Conservation (phyloP, 2,113 vertebrate species). For the Heptranchias perlo region DNA sequence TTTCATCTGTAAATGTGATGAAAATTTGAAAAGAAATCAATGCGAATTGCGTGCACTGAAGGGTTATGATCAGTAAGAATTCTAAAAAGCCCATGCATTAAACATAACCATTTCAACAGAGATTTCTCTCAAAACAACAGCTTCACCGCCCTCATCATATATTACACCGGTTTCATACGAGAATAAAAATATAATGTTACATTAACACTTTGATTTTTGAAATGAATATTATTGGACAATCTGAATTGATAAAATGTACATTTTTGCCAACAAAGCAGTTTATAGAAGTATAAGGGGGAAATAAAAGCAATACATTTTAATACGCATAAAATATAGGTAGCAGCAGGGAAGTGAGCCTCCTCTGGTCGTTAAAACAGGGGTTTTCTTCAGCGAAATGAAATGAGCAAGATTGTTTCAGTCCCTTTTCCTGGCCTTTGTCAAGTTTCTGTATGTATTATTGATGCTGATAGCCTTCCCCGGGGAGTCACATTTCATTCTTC, state of each 20-base stretch:
- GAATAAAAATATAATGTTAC: background rate
- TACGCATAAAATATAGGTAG: background rate
- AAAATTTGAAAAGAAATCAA: conserved; percentile 26
- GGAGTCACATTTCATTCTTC: conserved; percentile 17
- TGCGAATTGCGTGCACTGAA: conserved; percentile 15
- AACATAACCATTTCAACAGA: conserved; percentile 12
- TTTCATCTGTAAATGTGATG: conserved; percentile 29
- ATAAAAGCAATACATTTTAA: background rate
- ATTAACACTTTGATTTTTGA: background rate
- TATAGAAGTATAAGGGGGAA: background rate
- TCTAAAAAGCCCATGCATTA: conserved; percentile 10
- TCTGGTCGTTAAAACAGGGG: background rate
- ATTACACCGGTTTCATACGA: background rate
- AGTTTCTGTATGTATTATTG: conserved; percentile 25
- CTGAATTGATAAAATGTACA: background rate
- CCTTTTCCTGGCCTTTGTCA: conserved; percentile 17
- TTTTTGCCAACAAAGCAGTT: conserved; percentile 40
- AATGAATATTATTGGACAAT: background rate
- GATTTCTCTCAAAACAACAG: background rate
- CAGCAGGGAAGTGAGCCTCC: background rate
- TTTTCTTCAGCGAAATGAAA: conserved; percentile 25
- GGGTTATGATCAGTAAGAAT: conserved; percentile 27
- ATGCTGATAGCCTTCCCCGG: conserved; percentile 24
- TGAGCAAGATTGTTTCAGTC: background rate
- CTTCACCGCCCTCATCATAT: background rate